These are phyloP conservation scores for Noturus placidus DNA, from an alignment of 2,113 vertebrate genomes.

Conservation along the genomic window DNA sequence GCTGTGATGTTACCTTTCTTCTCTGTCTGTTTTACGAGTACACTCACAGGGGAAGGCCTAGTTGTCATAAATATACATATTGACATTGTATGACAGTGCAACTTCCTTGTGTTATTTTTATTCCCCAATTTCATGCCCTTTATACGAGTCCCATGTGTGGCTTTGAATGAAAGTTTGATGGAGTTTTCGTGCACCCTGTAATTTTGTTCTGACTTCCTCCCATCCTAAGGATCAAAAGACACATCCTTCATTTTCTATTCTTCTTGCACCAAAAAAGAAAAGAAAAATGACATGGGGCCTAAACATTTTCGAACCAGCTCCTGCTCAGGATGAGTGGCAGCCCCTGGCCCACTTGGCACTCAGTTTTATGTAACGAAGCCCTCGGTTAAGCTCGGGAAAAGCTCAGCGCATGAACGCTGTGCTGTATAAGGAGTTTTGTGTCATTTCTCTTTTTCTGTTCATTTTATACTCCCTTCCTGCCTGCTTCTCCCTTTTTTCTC, in stretches of 20 bases:
- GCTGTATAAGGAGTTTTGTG: slow-evolving; percentile 40
- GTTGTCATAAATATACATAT: slow-evolving; percentile 55
- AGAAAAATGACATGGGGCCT: slow-evolving; percentile 53
- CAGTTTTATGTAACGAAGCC: slow-evolving; percentile 34
- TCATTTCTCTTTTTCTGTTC: slow-evolving; percentile 28
- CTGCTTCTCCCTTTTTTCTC: slow-evolving; percentile 12
- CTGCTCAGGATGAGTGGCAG: slow-evolving; percentile 50
- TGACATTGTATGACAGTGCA: slow-evolving; percentile 48
- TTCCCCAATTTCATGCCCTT: slow-evolving; percentile 28
- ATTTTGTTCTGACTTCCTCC: slow-evolving; percentile 33
- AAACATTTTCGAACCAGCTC: slow-evolving; percentile 56
- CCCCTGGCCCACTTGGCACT: slow-evolving; percentile 51
- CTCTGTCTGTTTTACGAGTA: slow-evolving; percentile 34
- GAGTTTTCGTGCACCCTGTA: slow-evolving; percentile 46
- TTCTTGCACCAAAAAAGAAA: slow-evolving; percentile 35
- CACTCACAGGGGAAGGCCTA: slow-evolving; percentile 33
- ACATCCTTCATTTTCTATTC: slow-evolving; percentile 60
- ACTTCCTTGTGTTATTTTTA: slow-evolving; percentile 41
- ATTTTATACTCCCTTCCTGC: slow-evolving; percentile 8
- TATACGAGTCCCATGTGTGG: slow-evolving; percentile 36
- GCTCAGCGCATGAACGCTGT: slow-evolving; percentile 16
- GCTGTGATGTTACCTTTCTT: slow-evolving; percentile 37
- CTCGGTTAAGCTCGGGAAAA: slow-evolving; percentile 18
- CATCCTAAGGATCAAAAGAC: slow-evolving; percentile 53
- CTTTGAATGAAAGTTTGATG: slow-evolving; percentile 49